Evolutionary conservation across 2,113 vertebrate species (phyloP).

Genomic region (Anolis carolinensis): DNA sequence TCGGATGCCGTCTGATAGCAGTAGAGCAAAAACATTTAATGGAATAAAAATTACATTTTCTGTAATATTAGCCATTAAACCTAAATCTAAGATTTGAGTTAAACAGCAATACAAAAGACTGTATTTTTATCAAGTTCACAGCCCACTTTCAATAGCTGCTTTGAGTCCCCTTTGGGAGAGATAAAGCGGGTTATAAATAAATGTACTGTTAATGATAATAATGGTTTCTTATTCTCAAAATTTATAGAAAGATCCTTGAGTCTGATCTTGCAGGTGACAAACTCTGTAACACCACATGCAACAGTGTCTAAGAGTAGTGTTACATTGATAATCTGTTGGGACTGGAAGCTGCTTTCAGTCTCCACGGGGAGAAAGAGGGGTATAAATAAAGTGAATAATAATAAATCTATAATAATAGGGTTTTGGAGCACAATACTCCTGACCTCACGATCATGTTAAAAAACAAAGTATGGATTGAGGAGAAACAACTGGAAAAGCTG

Average conservation of each 20-base stretch:
- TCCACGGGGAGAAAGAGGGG: too few relatives aligned
- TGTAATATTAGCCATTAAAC: conserved; percentile 11
- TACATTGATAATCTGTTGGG: not conserved
- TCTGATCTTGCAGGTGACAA: not conserved
- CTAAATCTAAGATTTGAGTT: not conserved
- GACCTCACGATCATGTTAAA: too few relatives aligned
- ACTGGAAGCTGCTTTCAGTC: too few relatives aligned
- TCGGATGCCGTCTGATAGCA: not conserved
- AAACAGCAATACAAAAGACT: not conserved
- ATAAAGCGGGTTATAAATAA: too few relatives aligned
- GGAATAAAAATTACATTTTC: not conserved
- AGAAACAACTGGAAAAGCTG: too few relatives aligned
- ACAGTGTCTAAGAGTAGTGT: not conserved
- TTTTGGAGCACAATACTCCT: too few relatives aligned
- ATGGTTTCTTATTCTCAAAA: not conserved
- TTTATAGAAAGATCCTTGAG: not conserved
- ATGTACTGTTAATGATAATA: too few relatives aligned
- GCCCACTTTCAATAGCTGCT: not conserved
- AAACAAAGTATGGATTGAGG: too few relatives aligned
- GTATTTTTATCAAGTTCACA: not conserved
- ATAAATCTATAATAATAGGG: too few relatives aligned
- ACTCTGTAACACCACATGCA: not conserved
- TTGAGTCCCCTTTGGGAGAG: too few relatives aligned
- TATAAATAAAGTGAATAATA: too few relatives aligned
- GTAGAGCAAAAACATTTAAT: not conserved